Evolutionary conservation across 2,797 vertebrate species (phyloP), one percentile per base, ranked within the genome.

Genomic region (Schizopygopsis pylzovi): DNA sequence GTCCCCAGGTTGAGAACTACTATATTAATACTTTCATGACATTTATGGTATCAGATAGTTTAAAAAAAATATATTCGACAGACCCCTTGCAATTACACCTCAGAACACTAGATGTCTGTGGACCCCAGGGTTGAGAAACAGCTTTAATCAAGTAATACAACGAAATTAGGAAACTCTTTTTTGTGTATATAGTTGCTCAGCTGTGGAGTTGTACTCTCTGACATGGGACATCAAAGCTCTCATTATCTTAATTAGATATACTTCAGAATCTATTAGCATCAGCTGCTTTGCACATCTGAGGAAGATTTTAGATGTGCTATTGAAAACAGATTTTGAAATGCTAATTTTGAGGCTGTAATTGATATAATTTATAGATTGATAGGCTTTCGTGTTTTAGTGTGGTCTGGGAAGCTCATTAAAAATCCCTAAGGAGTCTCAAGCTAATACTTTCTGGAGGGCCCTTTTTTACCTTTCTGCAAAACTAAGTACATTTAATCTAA

Each of bases 161-260:
- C 6, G 15, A 63, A 28, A 45, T n/a, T 45, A 18, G 15, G 41
- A 79, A 45, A 47, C n/a, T 65, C 25, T n/a, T n/a, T 88, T 91
- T 80, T 90, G 71, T 78, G 87, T 73, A 81, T 77, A 65, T 87
- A 77, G 90, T 87, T 82, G 25, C 86, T 83, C 86, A 56, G 88
- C 85, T 88, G 88, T 87, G 70, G 85, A 87, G 85, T 87, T 81
- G 86, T 88, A 78, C 84, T 89, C 91, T 94, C 91, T 91, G 90
- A 91, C 88, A 89, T 83, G 72, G 84, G 87, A 93, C 93, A 93
- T 94, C 92, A 93, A 93, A 93, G 93, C 92, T 90, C 92, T 93
- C 92, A 94, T 94, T 93, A 94, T 93, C 91, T 92, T 94, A 94
- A 95, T 95, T 95, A 93, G 91, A 87, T 85, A 83, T 89, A 91